Conservation (phyloP, 2,888 invertebrate species). For the Penaeus monodon region DNA sequence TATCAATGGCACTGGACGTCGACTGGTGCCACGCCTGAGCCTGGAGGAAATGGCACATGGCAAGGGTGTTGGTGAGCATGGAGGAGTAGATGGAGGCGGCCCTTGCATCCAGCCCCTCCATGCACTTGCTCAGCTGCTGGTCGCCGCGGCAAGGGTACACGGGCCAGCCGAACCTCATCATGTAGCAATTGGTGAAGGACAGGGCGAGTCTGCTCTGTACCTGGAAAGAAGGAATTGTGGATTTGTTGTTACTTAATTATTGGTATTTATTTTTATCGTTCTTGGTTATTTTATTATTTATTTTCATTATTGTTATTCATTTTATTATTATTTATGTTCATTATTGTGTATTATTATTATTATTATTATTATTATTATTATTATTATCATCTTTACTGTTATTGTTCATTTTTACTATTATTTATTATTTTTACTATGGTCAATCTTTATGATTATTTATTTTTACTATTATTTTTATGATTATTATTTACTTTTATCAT, state of each 20-base stretch:
- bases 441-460: no score
- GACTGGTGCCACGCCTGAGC: conserved; percentile 40
- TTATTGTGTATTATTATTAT: no score
- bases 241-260: no score
- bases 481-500: no score
- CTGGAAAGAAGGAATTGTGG: background rate
- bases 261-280: no score
- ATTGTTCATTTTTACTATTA: no score
- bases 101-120: conserved; percentile 31
- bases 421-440: no score
- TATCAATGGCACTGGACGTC: conserved; percentile 36
- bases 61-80: conserved; percentile 40
- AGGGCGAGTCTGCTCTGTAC: conserved; percentile 43
- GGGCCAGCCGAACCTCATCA: conserved; percentile 31
- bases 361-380: no score
- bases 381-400: no score
- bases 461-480: background rate
- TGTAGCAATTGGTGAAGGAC: conserved; percentile 48
- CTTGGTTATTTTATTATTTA: no score
- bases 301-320: background rate
- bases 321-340: no score
- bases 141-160: conserved; percentile 14
- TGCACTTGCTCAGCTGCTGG: conserved; percentile 20
- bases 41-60: conserved; percentile 51
- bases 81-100: conserved; percentile 39